Evolutionary conservation across 2,113 vertebrate species (phyloP), one percentile per base, ranked within the genome.

Genomic region (Chaetodon trifascialis): DNA sequence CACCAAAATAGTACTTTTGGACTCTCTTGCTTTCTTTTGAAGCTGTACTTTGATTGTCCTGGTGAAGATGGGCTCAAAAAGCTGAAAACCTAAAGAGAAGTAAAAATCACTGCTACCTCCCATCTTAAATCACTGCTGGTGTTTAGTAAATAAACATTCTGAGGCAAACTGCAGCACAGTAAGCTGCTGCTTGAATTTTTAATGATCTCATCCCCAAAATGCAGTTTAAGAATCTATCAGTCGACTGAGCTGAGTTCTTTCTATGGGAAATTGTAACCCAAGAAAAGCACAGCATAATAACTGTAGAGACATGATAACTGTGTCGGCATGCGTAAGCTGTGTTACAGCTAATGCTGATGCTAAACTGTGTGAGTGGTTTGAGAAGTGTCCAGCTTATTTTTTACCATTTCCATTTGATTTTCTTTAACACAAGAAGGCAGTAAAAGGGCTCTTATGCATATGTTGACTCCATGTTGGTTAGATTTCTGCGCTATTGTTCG

Each of bases 141-240:
- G 25, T 80, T 83, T 67, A 52, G 42, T 52, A 68, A 78, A 36
- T 77, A 72, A 76, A 80, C 67, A 85, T 59, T 23, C 65, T 21
- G 52, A 72, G 54, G 65, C 38, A 72, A 59, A 71, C 71, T 71
- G 17, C 10, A 30, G 21, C 23, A 62, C 66, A 34, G 63, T 59
- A 55, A 67, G 78, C 60, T 51, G 12, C 16, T 0, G 25, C 66
- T 67, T 69, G 42, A 47, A 64, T 62, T 49, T 82, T 77, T 77
- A 68, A 82, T 78, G 56, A 86, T 73, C 73, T 68, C 46, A 30
- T 72, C 17, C 44, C 30, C 23, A 51, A 77, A 86, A 77, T 34
- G 67, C 73, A 77, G 4, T 75, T 69, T 56, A 30, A 74, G 38
- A 56, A 74, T 69, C 36, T 62, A 5, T 73, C 9, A 56, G 49